phyloP scores from a whole-genome alignment of 2,797 vertebrate species.

The Paedocypris micromegethes region DNA sequence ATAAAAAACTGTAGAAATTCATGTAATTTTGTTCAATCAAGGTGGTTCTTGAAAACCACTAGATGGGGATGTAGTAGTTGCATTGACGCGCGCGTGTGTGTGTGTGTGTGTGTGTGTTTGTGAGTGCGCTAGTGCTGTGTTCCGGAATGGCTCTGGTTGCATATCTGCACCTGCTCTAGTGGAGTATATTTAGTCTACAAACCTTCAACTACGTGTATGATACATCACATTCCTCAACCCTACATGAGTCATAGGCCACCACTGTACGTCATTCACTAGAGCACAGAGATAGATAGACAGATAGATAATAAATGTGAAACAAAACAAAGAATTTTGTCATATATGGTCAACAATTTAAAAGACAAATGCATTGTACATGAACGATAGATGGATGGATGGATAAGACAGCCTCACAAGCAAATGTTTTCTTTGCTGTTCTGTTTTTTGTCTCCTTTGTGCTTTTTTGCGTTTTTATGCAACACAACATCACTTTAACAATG shows the following conservation, averaged over 20 bases:
- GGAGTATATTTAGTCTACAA: slow-evolving; percentile 24
- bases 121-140: background rate
- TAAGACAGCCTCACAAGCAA: too few species aligned
- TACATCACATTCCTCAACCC: slow-evolving; percentile 7
- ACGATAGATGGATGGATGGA: too few species aligned
- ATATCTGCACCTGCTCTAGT: slow-evolving; percentile 29
- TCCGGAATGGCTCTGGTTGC: background rate
- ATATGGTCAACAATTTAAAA: too few species aligned
- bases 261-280: slow-evolving; percentile 19
- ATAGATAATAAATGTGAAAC: too few species aligned
- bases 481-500: too few species aligned
- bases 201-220: slow-evolving; percentile 11
- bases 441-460: too few species aligned
- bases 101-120: background rate
- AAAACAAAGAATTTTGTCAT: too few species aligned
- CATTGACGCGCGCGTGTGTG: background rate
- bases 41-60: slow-evolving; percentile 33
- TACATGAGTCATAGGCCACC: slow-evolving; percentile 7
- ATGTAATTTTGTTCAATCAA: background rate
- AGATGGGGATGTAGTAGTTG: slow-evolving; percentile 46
- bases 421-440: too few species aligned
- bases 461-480: too few species aligned
- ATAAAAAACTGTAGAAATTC: too few species aligned
- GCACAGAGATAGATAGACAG: slow-evolving; percentile 4
- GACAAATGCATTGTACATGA: too few species aligned